Evolutionary conservation across 2,797 vertebrate genomes (phyloP).

Genomic region (Toxotes lorentzi): DNA sequence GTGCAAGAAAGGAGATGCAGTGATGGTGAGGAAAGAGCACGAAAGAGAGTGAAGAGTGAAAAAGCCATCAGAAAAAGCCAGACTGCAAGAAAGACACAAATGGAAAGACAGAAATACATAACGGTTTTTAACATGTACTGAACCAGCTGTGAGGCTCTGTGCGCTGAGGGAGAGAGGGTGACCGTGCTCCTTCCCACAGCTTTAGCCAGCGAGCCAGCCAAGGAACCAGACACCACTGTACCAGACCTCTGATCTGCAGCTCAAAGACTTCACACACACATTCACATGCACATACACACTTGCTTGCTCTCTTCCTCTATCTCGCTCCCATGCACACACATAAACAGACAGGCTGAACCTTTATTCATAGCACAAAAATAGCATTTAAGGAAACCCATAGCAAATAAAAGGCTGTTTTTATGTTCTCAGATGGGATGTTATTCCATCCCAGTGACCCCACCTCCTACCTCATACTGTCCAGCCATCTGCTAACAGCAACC

Average conservation of each 20-base stretch:
- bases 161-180: constrained; percentile 3
- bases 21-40: constrained; percentile 11
- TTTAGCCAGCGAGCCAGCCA: constrained; percentile 40
- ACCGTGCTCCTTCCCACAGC: constrained; percentile 43
- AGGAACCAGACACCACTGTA: constrained; percentile 65
- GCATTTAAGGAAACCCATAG: constrained; percentile 61
- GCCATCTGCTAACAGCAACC: constrained; percentile 70
- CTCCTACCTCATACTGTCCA: constrained; percentile 70
- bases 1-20: not conserved
- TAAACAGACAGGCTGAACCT: constrained; percentile 30
- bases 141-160: constrained; percentile 25
- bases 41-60: not conserved
- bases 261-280: constrained; percentile 38
- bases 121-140: constrained; percentile 17
- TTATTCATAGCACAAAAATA: constrained; percentile 58
- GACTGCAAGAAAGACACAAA: not conserved
- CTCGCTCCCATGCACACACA: not conserved
- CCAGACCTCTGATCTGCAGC: constrained; percentile 65
- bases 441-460: constrained; percentile 64
- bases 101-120: constrained; percentile 14
- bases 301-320: not conserved
- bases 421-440: constrained; percentile 59
- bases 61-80: not conserved
- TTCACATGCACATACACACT: not conserved
- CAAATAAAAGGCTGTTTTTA: constrained; percentile 69